Evolutionary conservation across 2,888 invertebrate genomes (phyloP).

Genomic region (Cephalotes varians): DNA sequence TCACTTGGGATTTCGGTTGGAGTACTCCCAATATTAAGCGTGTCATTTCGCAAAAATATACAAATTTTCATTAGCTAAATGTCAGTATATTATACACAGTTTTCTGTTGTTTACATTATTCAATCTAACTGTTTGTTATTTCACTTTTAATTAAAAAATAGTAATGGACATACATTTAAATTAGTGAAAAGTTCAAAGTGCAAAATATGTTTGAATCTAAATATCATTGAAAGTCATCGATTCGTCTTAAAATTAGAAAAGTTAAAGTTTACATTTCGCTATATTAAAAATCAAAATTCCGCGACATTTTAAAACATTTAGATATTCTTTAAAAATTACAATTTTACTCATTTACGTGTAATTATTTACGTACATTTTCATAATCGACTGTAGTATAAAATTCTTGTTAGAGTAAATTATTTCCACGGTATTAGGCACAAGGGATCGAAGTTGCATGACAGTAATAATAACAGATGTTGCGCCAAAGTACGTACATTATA

Average conservation of each 20-base stretch:
- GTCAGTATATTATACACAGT: neutral
- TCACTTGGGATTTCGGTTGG: neutral
- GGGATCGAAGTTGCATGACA: conserved; percentile 52
- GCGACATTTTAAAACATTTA: neutral
- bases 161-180: neutral
- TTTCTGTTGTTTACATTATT: neutral
- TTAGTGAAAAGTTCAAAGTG: neutral
- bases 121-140: neutral
- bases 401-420: conserved; percentile 11
- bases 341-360: neutral
- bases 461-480: conserved; percentile 55
- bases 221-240: neutral
- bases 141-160: neutral
- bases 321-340: neutral
- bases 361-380: neutral
- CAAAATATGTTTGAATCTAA: neutral
- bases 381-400: neutral
- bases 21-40: neutral
- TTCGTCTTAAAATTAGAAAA: neutral
- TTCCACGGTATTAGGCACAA: conserved; percentile 25
- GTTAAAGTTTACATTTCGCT: neutral
- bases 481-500: conserved; percentile 49
- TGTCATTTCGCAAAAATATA: neutral
- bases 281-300: neutral
- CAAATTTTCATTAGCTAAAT: neutral